Base-by-base conservation (phyloP, 2,888 invertebrate genomes). In the Andrena trimmerana region DNA sequence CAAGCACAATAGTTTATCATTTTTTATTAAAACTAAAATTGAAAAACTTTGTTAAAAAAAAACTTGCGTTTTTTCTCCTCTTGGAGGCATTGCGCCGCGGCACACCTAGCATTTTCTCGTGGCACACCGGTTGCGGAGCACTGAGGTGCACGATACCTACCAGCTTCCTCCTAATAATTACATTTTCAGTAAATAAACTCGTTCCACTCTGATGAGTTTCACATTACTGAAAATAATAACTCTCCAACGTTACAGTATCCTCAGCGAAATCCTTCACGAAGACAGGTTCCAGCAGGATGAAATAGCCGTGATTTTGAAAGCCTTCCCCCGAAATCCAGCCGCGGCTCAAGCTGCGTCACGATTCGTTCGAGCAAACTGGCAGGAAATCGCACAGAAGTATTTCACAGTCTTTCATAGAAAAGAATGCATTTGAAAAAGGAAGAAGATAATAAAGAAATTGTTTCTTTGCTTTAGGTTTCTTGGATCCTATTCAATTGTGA, bases 311-410 rank as follows among this genome's bases (percentile, higher is more conserved):
- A 90, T 93, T 77, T 86, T 93, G 31, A 78, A 81, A 27, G 87
- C 90, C 16, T 93, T 93, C 42, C 86, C 91, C 5, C 86, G 89
- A 78, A 90, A 93, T 85, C 92, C 93, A 50, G 90, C 90, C 2
- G 92, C 93, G 5, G 89, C 92, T 4, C 90, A 90, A 79, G 86
- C 89, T 10, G 91, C 92, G 2, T 88, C 88, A 13, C 89, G 90
- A 73, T 93, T 92, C 57, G 84, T 93, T 16, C 89, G 89, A 80
- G 89, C 84, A 60, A 89, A 92, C 84, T 93, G 93, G 93, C 78
- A 86, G 6, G 82, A 89, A 42, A 91, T 93, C 63, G 83, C 88
- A 0, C 72, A 86, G 31, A 92, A 90, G 93, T 92, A 84, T 62
- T 20, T 76, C 16, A 5, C 42, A 4, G 8, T 20, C 0, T 71